Conservation (phyloP, 2,888 invertebrate genomes). For the Drosophila engyochracea region DNA sequence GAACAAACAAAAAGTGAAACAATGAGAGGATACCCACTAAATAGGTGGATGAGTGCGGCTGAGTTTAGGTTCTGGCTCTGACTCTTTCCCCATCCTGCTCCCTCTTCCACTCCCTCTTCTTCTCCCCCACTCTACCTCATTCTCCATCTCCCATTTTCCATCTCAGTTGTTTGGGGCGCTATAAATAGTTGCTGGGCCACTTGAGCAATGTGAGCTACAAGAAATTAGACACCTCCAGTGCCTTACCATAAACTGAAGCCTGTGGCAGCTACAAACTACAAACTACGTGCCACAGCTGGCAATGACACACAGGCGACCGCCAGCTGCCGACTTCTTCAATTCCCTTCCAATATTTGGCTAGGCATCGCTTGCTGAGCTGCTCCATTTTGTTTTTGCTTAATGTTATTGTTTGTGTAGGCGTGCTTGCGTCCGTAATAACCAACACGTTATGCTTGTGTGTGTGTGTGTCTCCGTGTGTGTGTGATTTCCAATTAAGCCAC, state of each 20-base stretch:
- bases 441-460: constrained; percentile 53
- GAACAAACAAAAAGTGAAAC: neutral
- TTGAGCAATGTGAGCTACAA: constrained; percentile 9
- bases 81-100: neutral
- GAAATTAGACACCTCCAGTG: constrained; percentile 10
- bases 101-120: neutral
- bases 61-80: neutral
- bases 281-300: constrained; percentile 43
- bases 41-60: constrained; percentile 2
- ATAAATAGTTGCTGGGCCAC: constrained; percentile 7
- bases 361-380: constrained; percentile 3
- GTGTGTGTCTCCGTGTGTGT: constrained; percentile 19
- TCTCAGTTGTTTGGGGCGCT: constrained; percentile 4
- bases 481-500: constrained; percentile 76
- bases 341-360: constrained; percentile 47
- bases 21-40: neutral
- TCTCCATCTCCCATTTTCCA: too few relatives aligned
- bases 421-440: constrained; percentile 57
- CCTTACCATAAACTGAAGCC: constrained; percentile 29
- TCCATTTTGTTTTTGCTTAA: constrained; percentile 21
- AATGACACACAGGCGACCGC: constrained; percentile 17
- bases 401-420: constrained; percentile 44
- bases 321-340: constrained; percentile 20
- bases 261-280: constrained; percentile 28
- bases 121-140: neutral